Evolutionary conservation across 2,797 vertebrate genomes (phyloP).

Genomic region (Hemibagrus guttatus): DNA sequence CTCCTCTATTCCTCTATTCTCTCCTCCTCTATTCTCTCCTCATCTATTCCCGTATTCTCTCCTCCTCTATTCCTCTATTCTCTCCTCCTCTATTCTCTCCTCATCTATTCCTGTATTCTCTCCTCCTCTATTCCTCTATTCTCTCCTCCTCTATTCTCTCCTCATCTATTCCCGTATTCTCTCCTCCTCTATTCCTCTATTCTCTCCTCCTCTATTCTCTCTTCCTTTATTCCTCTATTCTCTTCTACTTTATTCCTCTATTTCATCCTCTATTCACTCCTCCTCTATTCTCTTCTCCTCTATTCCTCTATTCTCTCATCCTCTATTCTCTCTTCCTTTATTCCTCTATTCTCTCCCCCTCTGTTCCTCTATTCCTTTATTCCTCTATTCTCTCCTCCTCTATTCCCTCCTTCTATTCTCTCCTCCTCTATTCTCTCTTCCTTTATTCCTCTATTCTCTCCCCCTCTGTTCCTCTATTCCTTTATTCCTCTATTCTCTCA

Average conservation of each 20-base stretch:
- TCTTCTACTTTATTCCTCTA: neutral
- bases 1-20: neutral
- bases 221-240: no score
- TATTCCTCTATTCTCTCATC: no score
- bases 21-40: no score
- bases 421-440: neutral
- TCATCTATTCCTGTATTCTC: no score
- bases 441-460: neutral
- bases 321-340: neutral
- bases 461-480: neutral
- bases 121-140: no score
- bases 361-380: neutral
- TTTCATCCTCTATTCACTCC: neutral
- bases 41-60: neutral
- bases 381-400: fast-evolving
- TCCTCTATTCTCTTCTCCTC: no score
- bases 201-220: neutral
- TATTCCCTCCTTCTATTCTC: neutral
- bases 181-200: neutral
- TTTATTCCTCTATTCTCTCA: neutral
- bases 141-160: neutral
- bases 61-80: no score
- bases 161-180: no score
- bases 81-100: no score
- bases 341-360: neutral